These are phyloP conservation scores for Florisuga fusca DNA, from an alignment of 2,797 vertebrate genomes.

Conservation along the genomic window DNA sequence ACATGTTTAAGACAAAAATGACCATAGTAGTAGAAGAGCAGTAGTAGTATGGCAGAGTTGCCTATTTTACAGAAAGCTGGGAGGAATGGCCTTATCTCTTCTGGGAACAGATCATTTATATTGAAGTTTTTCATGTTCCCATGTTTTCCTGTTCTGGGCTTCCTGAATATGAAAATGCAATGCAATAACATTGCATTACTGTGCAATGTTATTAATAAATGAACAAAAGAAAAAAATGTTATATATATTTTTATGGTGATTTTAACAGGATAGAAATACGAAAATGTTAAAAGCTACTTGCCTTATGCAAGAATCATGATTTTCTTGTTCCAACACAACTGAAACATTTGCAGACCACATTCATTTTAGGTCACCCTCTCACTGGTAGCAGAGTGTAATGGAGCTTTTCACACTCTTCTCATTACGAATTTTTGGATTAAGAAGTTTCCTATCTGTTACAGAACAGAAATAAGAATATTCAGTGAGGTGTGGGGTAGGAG, in stretches of 20 bases:
- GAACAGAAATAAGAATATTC: constrained; percentile 21
- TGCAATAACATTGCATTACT: no score
- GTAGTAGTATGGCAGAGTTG: background rate
- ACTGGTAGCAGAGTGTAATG: background rate
- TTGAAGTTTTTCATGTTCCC: background rate
- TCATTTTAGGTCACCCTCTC: constrained; percentile 33
- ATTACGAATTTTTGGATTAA: constrained; percentile 45
- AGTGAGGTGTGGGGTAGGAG: constrained; percentile 16
- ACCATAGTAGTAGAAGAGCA: background rate
- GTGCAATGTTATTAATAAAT: constrained; percentile 1
- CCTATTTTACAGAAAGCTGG: background rate
- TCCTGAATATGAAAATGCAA: no score
- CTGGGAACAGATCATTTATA: background rate
- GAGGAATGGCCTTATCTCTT: background rate
- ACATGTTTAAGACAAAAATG: background rate
- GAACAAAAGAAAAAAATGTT: background rate
- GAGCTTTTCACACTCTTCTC: constrained; percentile 32
- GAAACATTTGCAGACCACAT: constrained; percentile 19
- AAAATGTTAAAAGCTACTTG: background rate
- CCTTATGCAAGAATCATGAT: background rate
- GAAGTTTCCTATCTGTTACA: constrained; percentile 48
- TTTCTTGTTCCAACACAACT: constrained; percentile 24
- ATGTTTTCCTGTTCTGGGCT: background rate
- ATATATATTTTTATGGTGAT: background rate
- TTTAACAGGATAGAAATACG: background rate